These are phyloP conservation scores for Linnaemya tessellans DNA, from an alignment of 2,888 invertebrate genomes.

Conservation along the genomic window DNA sequence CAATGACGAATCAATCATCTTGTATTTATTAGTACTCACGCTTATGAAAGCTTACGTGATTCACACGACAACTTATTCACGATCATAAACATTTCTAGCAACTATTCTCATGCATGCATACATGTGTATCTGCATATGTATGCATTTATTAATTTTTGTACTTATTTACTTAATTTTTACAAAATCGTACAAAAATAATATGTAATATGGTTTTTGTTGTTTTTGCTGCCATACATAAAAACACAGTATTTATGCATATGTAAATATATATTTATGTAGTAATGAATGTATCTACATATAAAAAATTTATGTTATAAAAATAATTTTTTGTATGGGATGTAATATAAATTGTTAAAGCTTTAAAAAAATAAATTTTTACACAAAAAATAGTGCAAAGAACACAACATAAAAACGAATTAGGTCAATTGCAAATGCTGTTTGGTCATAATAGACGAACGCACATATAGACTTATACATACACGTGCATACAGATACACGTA, in stretches of 20 bases:
- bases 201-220: not conserved
- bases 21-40: too few relatives aligned
- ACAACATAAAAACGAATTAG: constrained; percentile 42
- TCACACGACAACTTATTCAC: too few relatives aligned
- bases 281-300: not conserved
- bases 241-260: too few relatives aligned
- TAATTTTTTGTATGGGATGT: not conserved
- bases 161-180: not conserved
- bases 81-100: too few relatives aligned
- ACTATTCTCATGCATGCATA: too few relatives aligned
- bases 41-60: too few relatives aligned
- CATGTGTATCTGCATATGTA: too few relatives aligned
- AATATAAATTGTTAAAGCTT: constrained; percentile 53
- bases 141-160: too few relatives aligned
- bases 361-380: constrained; percentile 27
- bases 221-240: not conserved
- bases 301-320: constrained; percentile 9
- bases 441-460: constrained; percentile 37
- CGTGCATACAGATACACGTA: not conserved
- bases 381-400: constrained; percentile 31
- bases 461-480: not conserved
- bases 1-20: too few relatives aligned
- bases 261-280: not conserved
- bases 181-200: not conserved
- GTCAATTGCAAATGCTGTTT: constrained; percentile 59